These are phyloP conservation scores for Mylabris sibirica DNA, from an alignment of 2,888 invertebrate species.

Conservation along the genomic window DNA sequence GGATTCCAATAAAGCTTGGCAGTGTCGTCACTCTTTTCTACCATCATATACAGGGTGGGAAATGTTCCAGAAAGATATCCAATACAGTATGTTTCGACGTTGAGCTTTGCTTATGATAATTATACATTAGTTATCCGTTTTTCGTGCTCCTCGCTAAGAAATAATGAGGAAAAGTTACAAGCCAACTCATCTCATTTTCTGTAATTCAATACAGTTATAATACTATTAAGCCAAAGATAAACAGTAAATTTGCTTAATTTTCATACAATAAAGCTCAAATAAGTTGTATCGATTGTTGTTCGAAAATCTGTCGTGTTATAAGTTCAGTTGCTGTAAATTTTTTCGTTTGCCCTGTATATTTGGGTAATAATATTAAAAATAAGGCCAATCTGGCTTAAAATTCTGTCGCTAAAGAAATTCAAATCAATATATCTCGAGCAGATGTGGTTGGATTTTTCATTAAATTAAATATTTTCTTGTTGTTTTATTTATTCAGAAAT, in stretches of 20 bases:
- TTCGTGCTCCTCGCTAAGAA: too few relatives aligned
- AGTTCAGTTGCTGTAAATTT: neutral
- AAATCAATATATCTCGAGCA: neutral
- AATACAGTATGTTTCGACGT: too few relatives aligned
- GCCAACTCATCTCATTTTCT: too few relatives aligned
- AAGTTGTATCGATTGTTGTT: too few relatives aligned
- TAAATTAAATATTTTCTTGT: neutral
- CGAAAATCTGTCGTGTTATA: too few relatives aligned
- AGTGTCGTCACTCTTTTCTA: neutral
- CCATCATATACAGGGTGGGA: neutral
- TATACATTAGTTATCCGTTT: too few relatives aligned
- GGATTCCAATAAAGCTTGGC: slow-evolving; percentile 16
- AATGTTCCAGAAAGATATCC: neutral
- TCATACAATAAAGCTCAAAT: too few relatives aligned
- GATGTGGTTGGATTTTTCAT: neutral
- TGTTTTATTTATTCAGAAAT: neutral
- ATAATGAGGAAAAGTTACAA: too few relatives aligned
- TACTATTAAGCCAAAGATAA: too few relatives aligned
- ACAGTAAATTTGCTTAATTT: too few relatives aligned
- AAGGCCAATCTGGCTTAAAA: slow-evolving; percentile 4
- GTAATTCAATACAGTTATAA: too few relatives aligned
- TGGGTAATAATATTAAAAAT: neutral
- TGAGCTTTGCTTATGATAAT: too few relatives aligned
- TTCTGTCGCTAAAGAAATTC: neutral
- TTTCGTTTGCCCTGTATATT: neutral